Evolutionary conservation across 2,888 invertebrate genomes (phyloP).

Genomic region (Cosmia pyralina): DNA sequence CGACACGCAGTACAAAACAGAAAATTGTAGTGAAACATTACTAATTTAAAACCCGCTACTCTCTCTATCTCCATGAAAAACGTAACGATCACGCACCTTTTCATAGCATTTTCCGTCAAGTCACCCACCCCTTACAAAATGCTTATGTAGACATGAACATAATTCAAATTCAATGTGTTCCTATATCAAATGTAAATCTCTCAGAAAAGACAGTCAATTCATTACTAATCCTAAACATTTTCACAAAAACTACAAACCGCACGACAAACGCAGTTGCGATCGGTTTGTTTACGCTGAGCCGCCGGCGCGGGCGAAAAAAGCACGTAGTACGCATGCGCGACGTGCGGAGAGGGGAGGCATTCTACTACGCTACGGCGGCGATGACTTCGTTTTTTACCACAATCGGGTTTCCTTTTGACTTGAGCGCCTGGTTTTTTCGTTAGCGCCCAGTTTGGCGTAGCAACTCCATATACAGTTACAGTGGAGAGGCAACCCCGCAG

Average conservation of each 20-base stretch:
- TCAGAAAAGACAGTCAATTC: background rate
- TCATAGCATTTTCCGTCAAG: background rate
- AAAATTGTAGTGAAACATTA: background rate
- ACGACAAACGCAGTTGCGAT: conserved; percentile 75
- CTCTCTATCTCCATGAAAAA: background rate
- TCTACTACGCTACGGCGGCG: conserved; percentile 82
- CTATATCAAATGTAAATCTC: background rate
- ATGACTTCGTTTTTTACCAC: conserved; percentile 78
- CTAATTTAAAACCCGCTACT: too few species aligned
- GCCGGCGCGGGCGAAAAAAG: conserved; percentile 73
- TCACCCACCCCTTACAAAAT: background rate
- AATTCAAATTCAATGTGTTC: background rate
- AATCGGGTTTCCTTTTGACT: conserved; percentile 85
- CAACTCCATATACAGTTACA: conserved; percentile 89
- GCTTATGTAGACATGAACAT: background rate
- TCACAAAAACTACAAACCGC: conserved; percentile 58
- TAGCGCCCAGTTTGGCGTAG: conserved; percentile 85
- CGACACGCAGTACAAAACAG: background rate
- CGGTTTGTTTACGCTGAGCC: conserved; percentile 63
- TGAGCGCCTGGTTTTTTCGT: conserved; percentile 84
- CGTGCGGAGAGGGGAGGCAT: conserved; percentile 68
- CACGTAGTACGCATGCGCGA: conserved; percentile 82
- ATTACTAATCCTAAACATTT: conserved; percentile 44
- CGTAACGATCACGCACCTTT: background rate
- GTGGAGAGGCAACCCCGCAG: conserved; percentile 87